These are phyloP conservation scores for Pseudococcus viburni DNA, from an alignment of 2,888 invertebrate species.

Conservation along the genomic window DNA sequence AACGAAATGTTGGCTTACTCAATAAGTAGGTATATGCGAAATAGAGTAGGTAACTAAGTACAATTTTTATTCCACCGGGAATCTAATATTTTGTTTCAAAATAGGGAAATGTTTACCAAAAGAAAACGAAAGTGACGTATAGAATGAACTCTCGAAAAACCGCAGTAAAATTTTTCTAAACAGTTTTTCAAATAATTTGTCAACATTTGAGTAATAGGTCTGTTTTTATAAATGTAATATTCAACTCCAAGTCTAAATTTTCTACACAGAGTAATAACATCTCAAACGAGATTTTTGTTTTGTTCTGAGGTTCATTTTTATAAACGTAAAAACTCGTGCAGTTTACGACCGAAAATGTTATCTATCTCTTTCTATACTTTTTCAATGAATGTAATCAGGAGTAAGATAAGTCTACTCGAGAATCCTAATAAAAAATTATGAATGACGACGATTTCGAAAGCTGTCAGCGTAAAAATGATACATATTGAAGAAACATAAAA, in stretches of 20 bases:
- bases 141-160: neutral
- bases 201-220: neutral
- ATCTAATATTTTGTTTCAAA: conserved; percentile 21
- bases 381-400: neutral
- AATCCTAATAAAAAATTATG: neutral
- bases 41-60: neutral
- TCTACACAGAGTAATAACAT: too few species aligned
- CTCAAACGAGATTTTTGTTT: neutral
- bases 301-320: neutral
- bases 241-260: too few species aligned
- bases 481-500: conserved; percentile 22
- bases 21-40: neutral
- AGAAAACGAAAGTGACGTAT: conserved; percentile 16
- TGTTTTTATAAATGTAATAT: neutral
- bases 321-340: neutral
- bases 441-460: neutral
- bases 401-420: neutral
- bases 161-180: neutral
- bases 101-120: neutral
- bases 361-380: neutral
- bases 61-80: neutral
- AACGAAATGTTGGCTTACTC: neutral
- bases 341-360: neutral
- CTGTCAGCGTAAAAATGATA: neutral
- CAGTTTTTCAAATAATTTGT: conserved; percentile 9